A percentile compares a stretch with the other conserved stretches of the same genome.
These are phyloP conservation scores for Ostrea denselamellosa DNA, from an alignment of 1,140 invertebrate species.

Conservation along the genomic window DNA sequence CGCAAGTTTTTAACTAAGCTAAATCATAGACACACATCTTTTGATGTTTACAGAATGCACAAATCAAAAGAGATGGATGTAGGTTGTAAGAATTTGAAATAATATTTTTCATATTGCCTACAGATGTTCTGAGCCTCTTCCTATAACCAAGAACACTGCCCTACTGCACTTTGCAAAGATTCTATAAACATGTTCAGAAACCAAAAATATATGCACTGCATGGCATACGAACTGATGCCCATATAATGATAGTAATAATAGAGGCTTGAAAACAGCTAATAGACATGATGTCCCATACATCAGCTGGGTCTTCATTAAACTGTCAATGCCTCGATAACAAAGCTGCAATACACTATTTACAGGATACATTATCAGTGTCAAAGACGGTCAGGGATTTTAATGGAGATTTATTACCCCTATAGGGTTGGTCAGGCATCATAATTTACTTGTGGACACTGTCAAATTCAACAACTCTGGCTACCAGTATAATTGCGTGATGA, in stretches of 20 bases:
- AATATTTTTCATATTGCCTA: neutral
- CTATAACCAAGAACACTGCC: neutral
- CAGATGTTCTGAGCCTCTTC: neutral
- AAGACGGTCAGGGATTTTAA: neutral
- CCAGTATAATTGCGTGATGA: neutral
- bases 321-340: slow-evolving; percentile 4
- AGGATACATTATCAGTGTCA: neutral
- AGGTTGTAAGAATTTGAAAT: neutral
- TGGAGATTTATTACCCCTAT: neutral
- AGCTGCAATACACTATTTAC: neutral
- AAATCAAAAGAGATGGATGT: neutral
- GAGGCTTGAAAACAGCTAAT: neutral
- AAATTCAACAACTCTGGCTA: neutral
- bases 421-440: neutral
- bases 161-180: neutral
- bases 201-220: neutral
- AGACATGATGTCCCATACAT: neutral
- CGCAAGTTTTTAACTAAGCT: neutral
- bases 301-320: neutral
- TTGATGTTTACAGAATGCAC: neutral
- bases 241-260: neutral
- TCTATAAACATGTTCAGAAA: neutral
- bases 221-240: neutral
- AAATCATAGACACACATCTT: neutral
- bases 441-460: neutral